Conservation (phyloP, 2,113 vertebrate species). For the Eudyptes chrysolophus region DNA sequence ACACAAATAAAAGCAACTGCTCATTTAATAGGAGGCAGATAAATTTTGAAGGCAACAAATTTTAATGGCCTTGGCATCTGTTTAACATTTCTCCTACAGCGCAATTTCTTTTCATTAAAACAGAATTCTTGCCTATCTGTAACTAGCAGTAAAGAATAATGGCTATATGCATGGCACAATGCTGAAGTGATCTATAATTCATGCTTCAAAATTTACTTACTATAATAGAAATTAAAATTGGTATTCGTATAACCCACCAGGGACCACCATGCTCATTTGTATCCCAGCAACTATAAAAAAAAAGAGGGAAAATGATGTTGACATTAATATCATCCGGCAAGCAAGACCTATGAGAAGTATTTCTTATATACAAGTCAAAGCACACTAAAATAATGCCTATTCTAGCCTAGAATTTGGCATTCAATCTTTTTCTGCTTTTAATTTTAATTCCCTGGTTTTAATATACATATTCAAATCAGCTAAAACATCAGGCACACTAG, state of each 20-base stretch:
- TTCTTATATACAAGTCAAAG: background rate
- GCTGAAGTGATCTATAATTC: background rate
- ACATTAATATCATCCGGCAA: background rate
- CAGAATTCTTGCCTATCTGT: background rate
- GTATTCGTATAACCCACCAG: slow-evolving; percentile 81
- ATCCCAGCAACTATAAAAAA: slow-evolving; percentile 80
- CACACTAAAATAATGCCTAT: background rate
- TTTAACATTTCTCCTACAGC: background rate
- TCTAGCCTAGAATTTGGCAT: background rate
- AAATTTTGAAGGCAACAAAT: slow-evolving; percentile 15
- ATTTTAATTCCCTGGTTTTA: background rate
- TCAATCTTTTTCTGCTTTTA: background rate
- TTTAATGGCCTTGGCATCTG: slow-evolving; percentile 19
- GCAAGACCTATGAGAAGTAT: background rate
- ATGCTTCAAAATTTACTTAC: slow-evolving; percentile 71
- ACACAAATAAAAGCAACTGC: slow-evolving; percentile 28
- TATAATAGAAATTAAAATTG: slow-evolving; percentile 80
- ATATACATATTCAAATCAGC: background rate
- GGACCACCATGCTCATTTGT: slow-evolving; percentile 76
- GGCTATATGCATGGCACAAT: background rate
- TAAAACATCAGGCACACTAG: background rate
- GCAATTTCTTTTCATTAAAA: background rate
- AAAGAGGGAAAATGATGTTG: background rate
- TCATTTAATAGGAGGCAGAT: slow-evolving; percentile 6
- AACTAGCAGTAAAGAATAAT: background rate